A percentile compares a stretch with the other conserved stretches of the same genome.
Conservation (phyloP, 2,113 vertebrate genomes). For the Gambusia affinis region DNA sequence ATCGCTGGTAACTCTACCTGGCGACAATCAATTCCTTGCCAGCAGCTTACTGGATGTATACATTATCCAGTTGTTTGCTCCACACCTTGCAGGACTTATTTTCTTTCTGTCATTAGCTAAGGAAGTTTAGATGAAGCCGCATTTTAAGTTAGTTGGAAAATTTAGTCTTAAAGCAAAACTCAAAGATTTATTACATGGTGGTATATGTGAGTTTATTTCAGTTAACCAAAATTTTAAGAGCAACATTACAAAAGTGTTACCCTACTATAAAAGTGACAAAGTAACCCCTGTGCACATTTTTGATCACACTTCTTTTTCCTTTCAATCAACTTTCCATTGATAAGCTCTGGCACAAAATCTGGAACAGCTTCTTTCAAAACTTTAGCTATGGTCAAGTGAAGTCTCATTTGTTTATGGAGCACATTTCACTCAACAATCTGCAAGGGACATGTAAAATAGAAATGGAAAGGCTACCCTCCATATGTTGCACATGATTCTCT, state of each 20-base stretch:
- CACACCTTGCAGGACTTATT: not conserved
- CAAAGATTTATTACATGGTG: not conserved
- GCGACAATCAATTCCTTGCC: slow-evolving; percentile 72
- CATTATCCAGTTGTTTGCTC: slow-evolving; percentile 66
- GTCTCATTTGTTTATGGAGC: not conserved
- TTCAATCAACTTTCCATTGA: not conserved
- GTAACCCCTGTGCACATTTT: not conserved
- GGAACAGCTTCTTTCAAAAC: not conserved
- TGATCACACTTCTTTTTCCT: not conserved
- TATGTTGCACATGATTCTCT: not conserved
- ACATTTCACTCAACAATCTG: too few species aligned
- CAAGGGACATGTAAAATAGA: too few species aligned
- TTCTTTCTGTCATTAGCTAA: not conserved
- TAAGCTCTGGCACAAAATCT: not conserved
- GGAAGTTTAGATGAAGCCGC: not conserved
- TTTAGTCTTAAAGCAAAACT: not conserved
- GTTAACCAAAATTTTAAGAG: not conserved
- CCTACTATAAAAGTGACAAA: too few species aligned
- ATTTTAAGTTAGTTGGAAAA: slow-evolving; percentile 6
- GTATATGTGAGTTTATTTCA: not conserved
- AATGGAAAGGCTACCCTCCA: too few species aligned
- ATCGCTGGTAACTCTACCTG: slow-evolving; percentile 74
- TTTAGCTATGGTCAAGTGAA: not conserved
- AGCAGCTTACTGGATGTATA: slow-evolving; percentile 74
- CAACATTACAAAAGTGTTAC: not conserved